Evolutionary conservation across 1,140 invertebrate genomes (phyloP), one percentile per base, ranked within the genome.

Genomic region (Diabrotica undecimpunctata): DNA sequence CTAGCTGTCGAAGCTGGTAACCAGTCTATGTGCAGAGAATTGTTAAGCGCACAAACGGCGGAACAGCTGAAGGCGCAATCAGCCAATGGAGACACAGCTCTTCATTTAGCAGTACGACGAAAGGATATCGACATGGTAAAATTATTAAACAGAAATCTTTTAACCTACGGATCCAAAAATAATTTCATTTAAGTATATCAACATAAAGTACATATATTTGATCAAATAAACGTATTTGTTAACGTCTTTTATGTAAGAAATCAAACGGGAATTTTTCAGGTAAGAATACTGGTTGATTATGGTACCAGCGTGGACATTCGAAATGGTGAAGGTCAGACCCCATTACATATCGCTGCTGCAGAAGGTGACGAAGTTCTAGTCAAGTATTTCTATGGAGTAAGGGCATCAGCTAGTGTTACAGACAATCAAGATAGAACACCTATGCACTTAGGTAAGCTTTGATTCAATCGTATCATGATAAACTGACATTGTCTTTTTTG

Each of bases 401-500:
- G 95, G 74, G 97, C 96, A 2, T 95, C 94, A 66, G 93, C 96
- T 8, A 92, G 94, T 70, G 90, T 98, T 67, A 85, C 90, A 41
- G 97, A 99, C 79, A 94, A 95, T 79, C 92, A 96, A 84, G 96
- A 99, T 81, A 87, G 95, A 50, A 98, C 95, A 7, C 95, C 97
- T 0, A 91, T 99, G 84, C 97, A 99, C 80, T 82, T 99, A 67
- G 61, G 61, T 62, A 53, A 6, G 11, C 5, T 36, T 11, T 7
- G 35, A 7, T 37, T 36, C 14, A 11, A 36, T n/a, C 5, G 37
- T 8, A 36, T 57, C 36, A 10, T 25, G 25, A 25, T 25, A 25
- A 25, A 25, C 4, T 25, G 25, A 25, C 25, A 25, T 25, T 25
- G 1, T 25, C 25, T 25, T 4, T 25, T 25, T 25, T 25, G 25